Percentiles rank a stretch among this genome's conserved stretches.
Conservation (phyloP, 2,888 invertebrate genomes). For the Limnephilus auricula region DNA sequence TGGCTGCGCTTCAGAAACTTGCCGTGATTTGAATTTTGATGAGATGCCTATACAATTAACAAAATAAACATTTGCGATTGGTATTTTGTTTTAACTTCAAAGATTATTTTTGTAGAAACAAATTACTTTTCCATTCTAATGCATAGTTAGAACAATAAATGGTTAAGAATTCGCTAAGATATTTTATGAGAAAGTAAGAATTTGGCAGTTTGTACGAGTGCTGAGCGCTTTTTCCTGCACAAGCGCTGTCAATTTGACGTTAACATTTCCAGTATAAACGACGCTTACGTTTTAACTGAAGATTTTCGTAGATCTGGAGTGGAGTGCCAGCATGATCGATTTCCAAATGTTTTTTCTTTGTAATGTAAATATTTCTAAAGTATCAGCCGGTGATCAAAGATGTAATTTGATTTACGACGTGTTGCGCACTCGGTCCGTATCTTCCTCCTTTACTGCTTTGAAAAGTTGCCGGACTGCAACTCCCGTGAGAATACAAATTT, state of each 20-base stretch:
- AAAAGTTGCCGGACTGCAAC: too few relatives aligned
- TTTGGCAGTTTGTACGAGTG: not conserved
- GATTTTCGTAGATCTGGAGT: not conserved
- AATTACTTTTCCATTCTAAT: not conserved
- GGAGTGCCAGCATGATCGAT: not conserved
- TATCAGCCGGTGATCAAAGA: not conserved
- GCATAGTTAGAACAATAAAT: not conserved
- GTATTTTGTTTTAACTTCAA: not conserved
- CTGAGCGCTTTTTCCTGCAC: not conserved
- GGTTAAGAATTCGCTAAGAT: not conserved
- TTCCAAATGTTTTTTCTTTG: not conserved
- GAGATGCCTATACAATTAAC: not conserved
- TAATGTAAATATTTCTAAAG: not conserved
- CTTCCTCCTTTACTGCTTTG: not conserved
- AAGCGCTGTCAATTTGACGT: not conserved
- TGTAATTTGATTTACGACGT: not conserved
- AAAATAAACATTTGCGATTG: not conserved
- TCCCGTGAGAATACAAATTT: too few relatives aligned
- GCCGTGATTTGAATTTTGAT: not conserved
- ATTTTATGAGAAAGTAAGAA: not conserved
- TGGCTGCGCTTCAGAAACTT: not conserved
- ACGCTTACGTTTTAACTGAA: not conserved
- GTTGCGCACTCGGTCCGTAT: not conserved
- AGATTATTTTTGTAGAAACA: not conserved
- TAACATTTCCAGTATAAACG: not conserved